Evolutionary conservation across 1,140 invertebrate genomes (phyloP).

Genomic region (Berghia stephanieae): DNA sequence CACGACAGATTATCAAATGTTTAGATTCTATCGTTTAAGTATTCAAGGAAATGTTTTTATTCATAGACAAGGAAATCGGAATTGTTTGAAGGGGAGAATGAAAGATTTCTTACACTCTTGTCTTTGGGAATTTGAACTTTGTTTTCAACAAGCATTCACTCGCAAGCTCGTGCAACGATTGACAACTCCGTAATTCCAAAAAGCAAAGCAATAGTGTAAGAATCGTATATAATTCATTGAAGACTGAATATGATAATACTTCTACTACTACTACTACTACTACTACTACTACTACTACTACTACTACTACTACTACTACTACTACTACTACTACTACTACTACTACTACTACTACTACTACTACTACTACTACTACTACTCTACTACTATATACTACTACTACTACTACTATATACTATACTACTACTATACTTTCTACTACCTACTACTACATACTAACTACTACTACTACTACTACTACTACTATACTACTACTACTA

Average conservation of each 20-base stretch:
- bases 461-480: too few species aligned
- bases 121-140: neutral
- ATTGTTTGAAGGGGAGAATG: too few species aligned
- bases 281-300: neutral
- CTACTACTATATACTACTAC: too few species aligned
- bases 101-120: neutral
- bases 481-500: too few species aligned
- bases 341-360: slow-evolving; percentile 26
- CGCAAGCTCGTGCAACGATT: neutral
- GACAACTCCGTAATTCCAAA: too few species aligned
- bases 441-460: too few species aligned
- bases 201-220: neutral
- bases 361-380: too few species aligned
- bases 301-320: slow-evolving; percentile 7
- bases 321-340: slow-evolving; percentile 28
- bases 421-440: too few species aligned
- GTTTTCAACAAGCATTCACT: neutral
- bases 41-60: neutral
- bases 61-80: neutral
- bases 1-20: too few species aligned
- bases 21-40: neutral
- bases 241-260: too few species aligned
- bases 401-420: too few species aligned
- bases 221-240: too few species aligned
- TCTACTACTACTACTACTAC: neutral